Conservation (phyloP, 2,888 invertebrate genomes). For the Xestia sexstrigata region DNA sequence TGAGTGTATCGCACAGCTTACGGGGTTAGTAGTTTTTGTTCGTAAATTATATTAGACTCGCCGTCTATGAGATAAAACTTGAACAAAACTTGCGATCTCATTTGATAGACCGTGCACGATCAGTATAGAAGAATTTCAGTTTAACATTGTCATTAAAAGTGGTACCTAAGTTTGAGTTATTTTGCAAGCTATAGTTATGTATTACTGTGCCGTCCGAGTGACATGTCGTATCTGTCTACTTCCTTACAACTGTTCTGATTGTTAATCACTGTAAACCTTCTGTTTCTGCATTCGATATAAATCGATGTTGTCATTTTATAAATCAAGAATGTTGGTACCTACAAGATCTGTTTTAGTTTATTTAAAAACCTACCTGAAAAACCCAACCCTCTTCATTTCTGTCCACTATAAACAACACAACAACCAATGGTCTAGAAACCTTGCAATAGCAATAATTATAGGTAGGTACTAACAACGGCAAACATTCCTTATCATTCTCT, state of each 20-base stretch:
- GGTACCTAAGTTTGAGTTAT: not conserved
- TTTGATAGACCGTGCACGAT: no score
- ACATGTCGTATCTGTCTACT: not conserved
- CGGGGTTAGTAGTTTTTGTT: slow-evolving; percentile 4
- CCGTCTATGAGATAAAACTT: no score
- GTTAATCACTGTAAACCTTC: not conserved
- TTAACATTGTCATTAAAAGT: not conserved
- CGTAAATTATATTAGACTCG: not conserved
- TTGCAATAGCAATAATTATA: not conserved
- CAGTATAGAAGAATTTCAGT: no score
- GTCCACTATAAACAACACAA: not conserved
- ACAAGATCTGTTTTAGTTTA: not conserved
- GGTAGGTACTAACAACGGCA: not conserved
- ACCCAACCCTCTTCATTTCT: not conserved
- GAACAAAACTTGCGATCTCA: no score
- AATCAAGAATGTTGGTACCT: not conserved
- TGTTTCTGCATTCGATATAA: not conserved
- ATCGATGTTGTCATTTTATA: no score
- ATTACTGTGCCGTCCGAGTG: no score
- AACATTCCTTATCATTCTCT: not conserved
- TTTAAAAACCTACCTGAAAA: not conserved
- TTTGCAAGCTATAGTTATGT: not conserved
- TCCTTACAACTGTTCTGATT: no score
- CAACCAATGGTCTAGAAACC: not conserved
- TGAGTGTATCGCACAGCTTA: not conserved